These are phyloP conservation scores for Zelostemma sp. DNA, from an alignment of 1,140 invertebrate genomes.

Conservation along the genomic window DNA sequence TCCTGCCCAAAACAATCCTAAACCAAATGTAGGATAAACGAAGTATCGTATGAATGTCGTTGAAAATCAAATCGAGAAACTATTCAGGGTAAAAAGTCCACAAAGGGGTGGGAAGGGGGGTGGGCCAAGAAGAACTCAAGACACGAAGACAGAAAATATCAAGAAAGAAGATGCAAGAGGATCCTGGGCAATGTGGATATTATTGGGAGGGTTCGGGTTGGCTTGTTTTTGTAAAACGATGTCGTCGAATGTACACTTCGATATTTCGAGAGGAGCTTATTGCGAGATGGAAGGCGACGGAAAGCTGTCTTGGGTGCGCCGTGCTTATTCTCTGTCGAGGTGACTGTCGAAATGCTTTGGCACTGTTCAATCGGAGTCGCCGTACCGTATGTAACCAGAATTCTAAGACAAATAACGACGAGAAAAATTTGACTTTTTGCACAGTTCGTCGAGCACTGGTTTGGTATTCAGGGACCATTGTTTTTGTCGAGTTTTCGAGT, in stretches of 20 bases:
- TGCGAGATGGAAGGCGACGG: conserved; percentile 46
- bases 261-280: conserved; percentile 37
- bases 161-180: conserved; percentile 64
- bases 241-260: conserved; percentile 22
- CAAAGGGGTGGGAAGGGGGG: conserved; percentile 27
- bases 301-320: conserved; percentile 48
- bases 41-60: neutral
- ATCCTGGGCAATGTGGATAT: conserved; percentile 20
- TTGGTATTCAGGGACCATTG: neutral
- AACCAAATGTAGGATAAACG: neutral
- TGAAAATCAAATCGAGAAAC: conserved; percentile 4
- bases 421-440: conserved; percentile 15
- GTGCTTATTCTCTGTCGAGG: conserved; percentile 45
- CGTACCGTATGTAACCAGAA: conserved; percentile 59
- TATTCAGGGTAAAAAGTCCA: neutral
- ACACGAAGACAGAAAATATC: conserved; percentile 61
- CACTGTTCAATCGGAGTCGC: conserved; percentile 50
- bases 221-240: conserved; percentile 19
- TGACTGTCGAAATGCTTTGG: conserved; percentile 50
- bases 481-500: neutral
- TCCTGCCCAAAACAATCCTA: conserved; percentile 3
- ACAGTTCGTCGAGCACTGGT: conserved; percentile 24
- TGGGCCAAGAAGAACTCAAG: conserved; percentile 53
- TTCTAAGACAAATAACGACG: conserved; percentile 25
- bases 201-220: conserved; percentile 27